Conservation (phyloP, 2,113 vertebrate species). For the Calidris pygmaea region DNA sequence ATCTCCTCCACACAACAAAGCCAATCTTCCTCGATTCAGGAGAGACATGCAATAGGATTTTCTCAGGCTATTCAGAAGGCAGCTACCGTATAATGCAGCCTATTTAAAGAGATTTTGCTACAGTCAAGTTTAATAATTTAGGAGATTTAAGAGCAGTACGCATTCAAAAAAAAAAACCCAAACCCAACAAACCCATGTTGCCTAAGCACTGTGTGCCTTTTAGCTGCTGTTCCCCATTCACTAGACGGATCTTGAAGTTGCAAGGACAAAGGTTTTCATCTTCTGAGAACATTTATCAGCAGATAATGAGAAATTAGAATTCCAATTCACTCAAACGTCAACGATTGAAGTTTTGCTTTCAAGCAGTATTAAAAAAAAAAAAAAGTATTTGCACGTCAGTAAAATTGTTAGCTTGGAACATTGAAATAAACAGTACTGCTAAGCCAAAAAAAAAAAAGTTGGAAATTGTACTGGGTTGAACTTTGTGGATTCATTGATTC, state of each 20-base stretch:
- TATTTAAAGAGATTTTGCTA: constrained; percentile 10
- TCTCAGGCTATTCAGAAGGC: constrained; percentile 4
- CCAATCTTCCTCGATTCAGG: not conserved
- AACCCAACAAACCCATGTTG: not conserved
- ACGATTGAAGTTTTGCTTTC: not conserved
- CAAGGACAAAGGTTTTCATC: constrained; percentile 18
- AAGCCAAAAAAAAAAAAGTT: not conserved
- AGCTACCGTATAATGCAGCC: not conserved
- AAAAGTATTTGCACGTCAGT: not conserved
- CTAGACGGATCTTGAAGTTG: not conserved
- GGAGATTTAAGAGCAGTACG: constrained; percentile 22
- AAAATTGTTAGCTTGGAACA: not conserved
- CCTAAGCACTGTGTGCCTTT: not conserved
- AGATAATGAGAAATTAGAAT: constrained; percentile 43
- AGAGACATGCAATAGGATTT: not conserved
- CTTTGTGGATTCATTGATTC: not conserved
- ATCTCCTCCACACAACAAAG: not conserved
- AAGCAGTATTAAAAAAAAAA: not conserved
- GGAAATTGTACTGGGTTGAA: not conserved
- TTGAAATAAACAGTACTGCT: not conserved
- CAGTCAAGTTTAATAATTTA: constrained; percentile 46
- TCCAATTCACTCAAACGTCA: not conserved
- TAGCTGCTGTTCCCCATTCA: not conserved
- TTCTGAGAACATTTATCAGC: constrained; percentile 19
- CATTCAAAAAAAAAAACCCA: not conserved